phyloP scores from a whole-genome alignment of 1,140 invertebrate genomes.

The Drosophila ananassae region DNA sequence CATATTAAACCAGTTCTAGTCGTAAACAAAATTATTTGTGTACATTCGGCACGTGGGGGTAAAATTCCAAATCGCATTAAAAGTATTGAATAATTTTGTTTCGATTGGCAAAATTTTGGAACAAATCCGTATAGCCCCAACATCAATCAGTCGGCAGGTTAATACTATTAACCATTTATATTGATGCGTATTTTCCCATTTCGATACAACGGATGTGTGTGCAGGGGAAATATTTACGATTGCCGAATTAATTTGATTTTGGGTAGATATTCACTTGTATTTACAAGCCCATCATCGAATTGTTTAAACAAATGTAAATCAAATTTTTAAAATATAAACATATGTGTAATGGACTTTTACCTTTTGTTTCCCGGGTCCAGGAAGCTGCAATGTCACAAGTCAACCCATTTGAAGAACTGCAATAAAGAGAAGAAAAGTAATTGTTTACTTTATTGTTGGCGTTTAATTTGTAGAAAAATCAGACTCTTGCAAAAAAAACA shows the following conservation, averaged over 20 bases:
- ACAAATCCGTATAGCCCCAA: slow-evolving; percentile 26
- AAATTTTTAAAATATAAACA: not conserved
- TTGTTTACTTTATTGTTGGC: slow-evolving; percentile 6
- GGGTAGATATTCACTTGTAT: slow-evolving; percentile 6
- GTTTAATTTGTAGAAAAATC: not conserved
- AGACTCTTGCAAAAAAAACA: slow-evolving; percentile 21
- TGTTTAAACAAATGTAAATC: slow-evolving; percentile 5
- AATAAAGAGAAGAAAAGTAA: slow-evolving; percentile 34
- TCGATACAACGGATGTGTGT: slow-evolving; percentile 1
- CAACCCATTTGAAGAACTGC: slow-evolving; percentile 84
- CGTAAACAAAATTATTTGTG: slow-evolving; percentile 32
- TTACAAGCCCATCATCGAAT: not conserved
- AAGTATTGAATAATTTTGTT: slow-evolving; percentile 20
- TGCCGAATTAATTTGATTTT: slow-evolving; percentile 7
- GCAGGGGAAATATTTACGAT: not conserved
- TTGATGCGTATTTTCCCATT: slow-evolving; percentile 27
- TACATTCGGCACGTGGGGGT: slow-evolving; percentile 39
- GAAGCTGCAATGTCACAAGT: slow-evolving; percentile 81
- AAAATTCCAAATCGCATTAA: slow-evolving; percentile 7
- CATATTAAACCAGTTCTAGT: slow-evolving; percentile 23
- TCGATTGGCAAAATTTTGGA: slow-evolving; percentile 29
- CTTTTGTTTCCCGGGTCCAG: slow-evolving; percentile 84
- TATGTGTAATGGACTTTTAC: slow-evolving; percentile 41
- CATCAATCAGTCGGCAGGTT: slow-evolving; percentile 63
- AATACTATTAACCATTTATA: slow-evolving; percentile 41